phyloP scores from a whole-genome alignment of 1,140 invertebrate species.

The Eubasilissa regina region DNA sequence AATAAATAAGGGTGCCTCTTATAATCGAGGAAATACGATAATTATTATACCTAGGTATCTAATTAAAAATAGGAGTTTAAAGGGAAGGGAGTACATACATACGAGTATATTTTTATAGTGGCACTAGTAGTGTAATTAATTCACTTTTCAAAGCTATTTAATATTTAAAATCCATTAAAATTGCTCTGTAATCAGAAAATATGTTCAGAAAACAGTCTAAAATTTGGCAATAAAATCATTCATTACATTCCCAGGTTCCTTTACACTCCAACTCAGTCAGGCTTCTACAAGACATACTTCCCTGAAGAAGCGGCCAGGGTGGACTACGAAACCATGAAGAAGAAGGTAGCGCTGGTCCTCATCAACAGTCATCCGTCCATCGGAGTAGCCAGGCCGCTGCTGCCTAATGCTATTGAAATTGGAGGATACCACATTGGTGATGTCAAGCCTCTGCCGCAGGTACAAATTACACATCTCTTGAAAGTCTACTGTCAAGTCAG shows the following conservation, averaged over 20 bases:
- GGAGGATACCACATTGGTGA: conserved; percentile 54
- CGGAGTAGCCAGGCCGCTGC: conserved; percentile 40
- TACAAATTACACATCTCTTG: neutral
- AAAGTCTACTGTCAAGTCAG: too few relatives aligned
- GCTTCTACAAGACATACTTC: conserved; percentile 48
- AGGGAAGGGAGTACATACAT: too few relatives aligned
- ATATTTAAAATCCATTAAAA: too few relatives aligned
- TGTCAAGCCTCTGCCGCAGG: conserved; percentile 48
- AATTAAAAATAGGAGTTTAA: too few relatives aligned
- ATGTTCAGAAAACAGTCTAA: neutral
- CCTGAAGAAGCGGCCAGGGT: conserved; percentile 47
- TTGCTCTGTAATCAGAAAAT: too few relatives aligned
- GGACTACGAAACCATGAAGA: conserved; percentile 37
- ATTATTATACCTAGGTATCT: too few relatives aligned
- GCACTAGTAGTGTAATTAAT: too few relatives aligned
- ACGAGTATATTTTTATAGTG: too few relatives aligned
- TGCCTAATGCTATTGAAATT: conserved; percentile 53
- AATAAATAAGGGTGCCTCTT: too few relatives aligned
- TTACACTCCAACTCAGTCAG: conserved; percentile 17
- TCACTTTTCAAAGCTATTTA: too few relatives aligned
- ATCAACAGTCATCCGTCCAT: conserved; percentile 53
- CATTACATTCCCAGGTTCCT: conserved; percentile 23
- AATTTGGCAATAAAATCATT: neutral
- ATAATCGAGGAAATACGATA: too few relatives aligned
- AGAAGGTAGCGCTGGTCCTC: conserved; percentile 35